Evolutionary conservation across 2,113 vertebrate genomes (phyloP).

Genomic region (Haemorhous mexicanus): DNA sequence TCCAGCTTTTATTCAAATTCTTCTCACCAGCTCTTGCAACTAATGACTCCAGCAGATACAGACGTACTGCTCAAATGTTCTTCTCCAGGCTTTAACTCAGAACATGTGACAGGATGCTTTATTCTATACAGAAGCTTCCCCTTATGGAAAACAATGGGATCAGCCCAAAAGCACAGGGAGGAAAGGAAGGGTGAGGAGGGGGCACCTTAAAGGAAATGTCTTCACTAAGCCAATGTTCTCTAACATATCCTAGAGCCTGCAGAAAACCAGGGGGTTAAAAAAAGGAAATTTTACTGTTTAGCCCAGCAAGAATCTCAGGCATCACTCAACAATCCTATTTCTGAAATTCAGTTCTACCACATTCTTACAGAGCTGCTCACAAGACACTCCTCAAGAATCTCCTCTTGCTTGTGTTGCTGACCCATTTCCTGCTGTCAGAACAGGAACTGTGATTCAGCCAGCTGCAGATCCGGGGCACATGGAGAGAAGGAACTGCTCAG

Average conservation of each 20-base stretch:
- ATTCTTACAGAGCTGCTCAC: not conserved
- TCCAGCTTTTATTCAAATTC: not conserved
- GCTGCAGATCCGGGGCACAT: not conserved
- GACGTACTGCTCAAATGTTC: not conserved
- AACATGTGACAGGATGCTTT: not conserved
- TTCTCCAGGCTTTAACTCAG: not conserved
- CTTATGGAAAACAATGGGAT: not conserved
- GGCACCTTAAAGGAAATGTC: not conserved
- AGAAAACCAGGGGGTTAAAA: fast-evolving
- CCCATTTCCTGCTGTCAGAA: not conserved
- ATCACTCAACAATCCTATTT: not conserved
- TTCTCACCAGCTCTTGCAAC: not conserved
- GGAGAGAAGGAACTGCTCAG: not conserved
- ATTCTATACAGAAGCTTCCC: not conserved
- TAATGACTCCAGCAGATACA: not conserved
- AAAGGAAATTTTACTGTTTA: not conserved
- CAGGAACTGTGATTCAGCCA: not conserved
- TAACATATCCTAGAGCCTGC: not conserved
- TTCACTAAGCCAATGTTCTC: not conserved
- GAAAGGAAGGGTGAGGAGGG: not conserved
- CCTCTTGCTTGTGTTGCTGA: not conserved
- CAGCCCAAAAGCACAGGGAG: not conserved
- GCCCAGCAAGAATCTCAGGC: not conserved
- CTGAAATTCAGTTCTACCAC: not conserved
- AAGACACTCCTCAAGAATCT: not conserved